A percentile compares a stretch with the other conserved stretches of the same genome.
Conservation (phyloP, 2,888 invertebrate genomes). For the Dryococelus australis region DNA sequence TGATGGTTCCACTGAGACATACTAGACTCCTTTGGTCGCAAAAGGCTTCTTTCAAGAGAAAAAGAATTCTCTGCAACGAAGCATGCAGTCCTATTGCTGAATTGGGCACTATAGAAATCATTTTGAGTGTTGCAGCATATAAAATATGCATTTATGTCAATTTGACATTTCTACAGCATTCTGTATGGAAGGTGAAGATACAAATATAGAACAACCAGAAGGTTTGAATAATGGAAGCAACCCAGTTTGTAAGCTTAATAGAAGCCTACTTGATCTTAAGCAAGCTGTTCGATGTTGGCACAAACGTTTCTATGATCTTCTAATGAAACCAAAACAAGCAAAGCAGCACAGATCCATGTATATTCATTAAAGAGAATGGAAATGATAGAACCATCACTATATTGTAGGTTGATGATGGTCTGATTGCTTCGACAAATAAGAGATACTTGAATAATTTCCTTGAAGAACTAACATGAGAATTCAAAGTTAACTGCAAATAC, state of each 20-base stretch:
- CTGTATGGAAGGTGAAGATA: slow-evolving; percentile 45
- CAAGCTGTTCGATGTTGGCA: slow-evolving; percentile 53
- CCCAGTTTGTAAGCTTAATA: slow-evolving; percentile 52
- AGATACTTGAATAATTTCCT: slow-evolving; percentile 45
- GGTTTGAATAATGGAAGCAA: slow-evolving; percentile 51
- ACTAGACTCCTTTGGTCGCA: too few species aligned
- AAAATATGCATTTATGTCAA: not conserved
- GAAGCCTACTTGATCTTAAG: slow-evolving; percentile 55
- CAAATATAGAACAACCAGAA: slow-evolving; percentile 54
- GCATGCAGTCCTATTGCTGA: too few species aligned
- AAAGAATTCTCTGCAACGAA: too few species aligned
- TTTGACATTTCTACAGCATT: slow-evolving; percentile 50
- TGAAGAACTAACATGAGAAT: slow-evolving; percentile 38
- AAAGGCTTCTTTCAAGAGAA: too few species aligned
- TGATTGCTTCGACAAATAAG: not conserved
- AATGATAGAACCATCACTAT: not conserved
- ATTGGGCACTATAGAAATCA: too few species aligned
- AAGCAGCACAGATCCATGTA: slow-evolving; percentile 42
- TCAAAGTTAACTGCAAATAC: not conserved
- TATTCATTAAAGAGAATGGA: slow-evolving; percentile 43
- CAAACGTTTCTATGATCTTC: slow-evolving; percentile 46
- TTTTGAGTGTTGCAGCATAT: too few species aligned
- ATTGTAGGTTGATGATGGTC: not conserved
- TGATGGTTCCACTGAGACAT: too few species aligned
- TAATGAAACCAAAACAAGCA: slow-evolving; percentile 49